Conservation (phyloP, 2,888 invertebrate genomes). For the Quadriops clusia region DNA sequence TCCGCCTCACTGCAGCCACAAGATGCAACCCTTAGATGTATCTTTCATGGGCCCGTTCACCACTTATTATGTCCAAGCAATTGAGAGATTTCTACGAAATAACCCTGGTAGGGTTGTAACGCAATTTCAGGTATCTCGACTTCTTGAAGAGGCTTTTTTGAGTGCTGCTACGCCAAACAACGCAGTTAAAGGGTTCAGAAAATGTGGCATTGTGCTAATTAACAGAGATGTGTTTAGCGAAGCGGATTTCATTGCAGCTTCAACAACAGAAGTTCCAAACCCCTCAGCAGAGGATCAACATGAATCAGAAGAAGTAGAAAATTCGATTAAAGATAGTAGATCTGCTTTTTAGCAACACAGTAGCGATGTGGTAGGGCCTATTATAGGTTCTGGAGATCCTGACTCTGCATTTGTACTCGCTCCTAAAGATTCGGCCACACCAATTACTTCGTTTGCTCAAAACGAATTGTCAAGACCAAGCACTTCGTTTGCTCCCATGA, state of each 20-base stretch:
- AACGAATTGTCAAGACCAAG: no score
- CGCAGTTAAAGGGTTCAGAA: constrained; percentile 5
- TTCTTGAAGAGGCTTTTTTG: constrained; percentile 6
- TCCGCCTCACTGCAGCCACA: constrained; percentile 23
- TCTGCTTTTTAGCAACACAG: no score
- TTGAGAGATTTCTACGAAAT: constrained; percentile 1
- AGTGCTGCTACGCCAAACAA: constrained; percentile 4
- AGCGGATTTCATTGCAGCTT: not conserved
- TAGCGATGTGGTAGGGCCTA: no score
- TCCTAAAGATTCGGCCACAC: no score
- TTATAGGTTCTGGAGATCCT: no score
- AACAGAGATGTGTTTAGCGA: not conserved
- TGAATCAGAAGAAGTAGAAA: no score
- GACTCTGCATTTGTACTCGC: no score
- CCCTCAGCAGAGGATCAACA: no score
- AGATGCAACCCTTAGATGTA: constrained; percentile 12
- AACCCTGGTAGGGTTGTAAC: constrained; percentile 3
- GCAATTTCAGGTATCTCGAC: constrained; percentile 5
- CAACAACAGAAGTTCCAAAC: not conserved
- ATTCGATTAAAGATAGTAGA: no score
- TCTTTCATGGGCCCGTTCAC: no score
- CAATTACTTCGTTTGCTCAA: no score
- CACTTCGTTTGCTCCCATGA: no score
- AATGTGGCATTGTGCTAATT: constrained; percentile 1
- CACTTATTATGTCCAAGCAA: constrained; percentile 2